Percentiles rank a stretch among this genome's conserved stretches.
Evolutionary conservation across 2,113 vertebrate species (phyloP).

Genomic region (Camelus bactrianus): DNA sequence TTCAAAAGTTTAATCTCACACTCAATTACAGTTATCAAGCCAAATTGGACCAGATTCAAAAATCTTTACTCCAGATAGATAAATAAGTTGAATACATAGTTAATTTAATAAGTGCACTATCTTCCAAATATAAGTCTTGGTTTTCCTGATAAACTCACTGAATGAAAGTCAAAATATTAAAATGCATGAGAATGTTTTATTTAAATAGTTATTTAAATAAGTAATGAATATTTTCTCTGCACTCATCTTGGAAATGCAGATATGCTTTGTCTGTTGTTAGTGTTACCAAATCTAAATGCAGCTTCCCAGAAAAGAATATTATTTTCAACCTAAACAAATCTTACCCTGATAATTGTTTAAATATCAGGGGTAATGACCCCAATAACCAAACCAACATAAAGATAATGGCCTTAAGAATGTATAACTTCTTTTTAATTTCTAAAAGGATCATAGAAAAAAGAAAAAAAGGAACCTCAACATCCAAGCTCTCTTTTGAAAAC

Average conservation of each 20-base stretch:
- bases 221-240: not conserved
- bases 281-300: not conserved
- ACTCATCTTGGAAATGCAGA: not conserved
- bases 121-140: not conserved
- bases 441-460: not conserved
- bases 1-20: not conserved
- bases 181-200: not conserved
- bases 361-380: not conserved
- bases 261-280: not conserved
- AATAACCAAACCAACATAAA: not conserved
- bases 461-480: not conserved
- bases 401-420: not conserved
- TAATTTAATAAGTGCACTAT: not conserved
- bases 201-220: not conserved
- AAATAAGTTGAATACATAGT: not conserved
- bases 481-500: constrained; percentile 25
- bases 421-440: not conserved
- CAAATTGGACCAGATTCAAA: not conserved
- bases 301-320: not conserved
- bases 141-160: not conserved
- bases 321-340: not conserved
- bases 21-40: not conserved
- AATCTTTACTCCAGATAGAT: not conserved
- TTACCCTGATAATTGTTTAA: not conserved
- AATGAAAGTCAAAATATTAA: not conserved